phyloP scores from a whole-genome alignment of 2,113 vertebrate species.

The Oncorhynchus keta region DNA sequence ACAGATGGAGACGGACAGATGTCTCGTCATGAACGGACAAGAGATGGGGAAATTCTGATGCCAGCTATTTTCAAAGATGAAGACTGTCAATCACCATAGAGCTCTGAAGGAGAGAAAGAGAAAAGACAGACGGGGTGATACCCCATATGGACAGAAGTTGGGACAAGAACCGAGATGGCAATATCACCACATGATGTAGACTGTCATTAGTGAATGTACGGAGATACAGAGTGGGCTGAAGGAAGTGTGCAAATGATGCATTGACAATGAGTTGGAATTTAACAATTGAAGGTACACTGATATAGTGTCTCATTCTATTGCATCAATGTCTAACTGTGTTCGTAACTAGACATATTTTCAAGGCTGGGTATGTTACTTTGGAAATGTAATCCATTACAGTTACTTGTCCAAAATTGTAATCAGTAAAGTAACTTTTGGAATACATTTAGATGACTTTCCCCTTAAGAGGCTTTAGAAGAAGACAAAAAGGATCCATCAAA shows the following conservation, averaged over 20 bases:
- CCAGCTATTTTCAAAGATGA: neutral
- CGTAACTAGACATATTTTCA: too few relatives aligned
- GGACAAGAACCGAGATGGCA: neutral
- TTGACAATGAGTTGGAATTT: too few relatives aligned
- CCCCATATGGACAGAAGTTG: neutral
- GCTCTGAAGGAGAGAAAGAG: neutral
- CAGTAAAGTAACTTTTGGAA: too few relatives aligned
- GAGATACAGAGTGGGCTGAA: neutral
- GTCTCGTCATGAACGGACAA: neutral
- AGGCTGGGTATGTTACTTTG: too few relatives aligned
- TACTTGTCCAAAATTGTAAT: too few relatives aligned
- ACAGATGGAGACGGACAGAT: conserved; percentile 1
- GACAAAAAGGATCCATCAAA: too few relatives aligned
- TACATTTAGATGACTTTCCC: too few relatives aligned
- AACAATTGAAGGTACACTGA: too few relatives aligned
- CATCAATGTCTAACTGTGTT: too few relatives aligned
- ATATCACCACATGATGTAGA: neutral
- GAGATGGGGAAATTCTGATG: neutral
- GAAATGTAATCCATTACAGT: too few relatives aligned
- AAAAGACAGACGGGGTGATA: neutral
- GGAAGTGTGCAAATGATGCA: neutral
- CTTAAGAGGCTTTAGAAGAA: too few relatives aligned
- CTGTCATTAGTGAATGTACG: neutral
- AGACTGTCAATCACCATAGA: neutral
- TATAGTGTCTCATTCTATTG: too few relatives aligned